A percentile compares a stretch with the other conserved stretches of the same genome.
Evolutionary conservation across 1,140 invertebrate species (phyloP).

Genomic region (Drosophila bocki): DNA sequence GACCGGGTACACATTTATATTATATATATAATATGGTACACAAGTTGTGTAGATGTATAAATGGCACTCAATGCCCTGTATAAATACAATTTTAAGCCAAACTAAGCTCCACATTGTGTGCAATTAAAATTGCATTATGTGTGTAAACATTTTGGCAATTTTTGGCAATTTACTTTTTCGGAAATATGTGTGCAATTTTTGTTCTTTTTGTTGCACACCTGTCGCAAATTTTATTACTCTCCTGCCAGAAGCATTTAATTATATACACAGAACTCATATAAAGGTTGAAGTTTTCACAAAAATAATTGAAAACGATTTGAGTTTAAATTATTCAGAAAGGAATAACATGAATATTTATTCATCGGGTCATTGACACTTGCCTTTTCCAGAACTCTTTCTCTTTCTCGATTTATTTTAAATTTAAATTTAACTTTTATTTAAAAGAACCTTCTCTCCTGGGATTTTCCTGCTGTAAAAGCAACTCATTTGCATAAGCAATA

Average conservation of each 20-base stretch:
- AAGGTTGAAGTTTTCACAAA: constrained; percentile 31
- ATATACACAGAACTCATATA: background rate
- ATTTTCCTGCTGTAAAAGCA: constrained; percentile 11
- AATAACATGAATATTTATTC: constrained; percentile 40
- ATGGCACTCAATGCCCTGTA: constrained; percentile 17
- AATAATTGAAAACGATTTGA: constrained; percentile 76
- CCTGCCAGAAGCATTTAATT: constrained; percentile 62
- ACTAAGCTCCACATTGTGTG: constrained; percentile 32
- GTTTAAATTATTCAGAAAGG: constrained; percentile 38
- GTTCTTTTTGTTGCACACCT: constrained; percentile 41
- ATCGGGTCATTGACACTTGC: constrained; percentile 8
- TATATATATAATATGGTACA: background rate
- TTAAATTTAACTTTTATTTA: background rate
- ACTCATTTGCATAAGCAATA: constrained; percentile 65
- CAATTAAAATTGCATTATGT: constrained; percentile 77
- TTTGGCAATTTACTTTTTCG: constrained; percentile 27
- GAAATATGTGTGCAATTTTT: background rate
- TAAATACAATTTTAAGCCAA: constrained; percentile 16
- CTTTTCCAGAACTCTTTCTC: background rate
- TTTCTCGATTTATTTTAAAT: constrained; percentile 19
- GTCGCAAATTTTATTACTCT: constrained; percentile 62
- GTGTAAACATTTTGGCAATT: constrained; percentile 26
- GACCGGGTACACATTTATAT: background rate
- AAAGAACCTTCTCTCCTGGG: background rate
- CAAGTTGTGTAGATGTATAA: background rate